Percentiles rank a stretch among this genome's conserved stretches.
These are phyloP conservation scores for Gastrophysa polygoni DNA, from an alignment of 2,888 invertebrate species.

Conservation along the genomic window DNA sequence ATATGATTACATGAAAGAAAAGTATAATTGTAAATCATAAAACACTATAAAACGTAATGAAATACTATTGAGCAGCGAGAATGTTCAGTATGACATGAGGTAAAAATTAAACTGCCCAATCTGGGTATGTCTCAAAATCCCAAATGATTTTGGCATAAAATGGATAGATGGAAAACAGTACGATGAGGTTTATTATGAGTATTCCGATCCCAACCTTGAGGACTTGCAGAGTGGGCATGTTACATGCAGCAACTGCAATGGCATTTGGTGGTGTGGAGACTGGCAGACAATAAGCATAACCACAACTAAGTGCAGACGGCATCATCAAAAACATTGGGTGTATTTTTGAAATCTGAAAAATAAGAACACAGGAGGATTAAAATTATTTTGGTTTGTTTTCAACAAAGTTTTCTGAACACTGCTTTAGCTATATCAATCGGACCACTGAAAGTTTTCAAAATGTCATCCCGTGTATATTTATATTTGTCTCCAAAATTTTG, in stretches of 20 bases:
- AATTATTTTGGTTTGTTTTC: neutral
- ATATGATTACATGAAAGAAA: too few relatives aligned
- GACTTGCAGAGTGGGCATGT: conserved; percentile 80
- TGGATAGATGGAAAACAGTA: conserved; percentile 74
- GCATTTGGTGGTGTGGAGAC: conserved; percentile 97
- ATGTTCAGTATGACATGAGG: too few relatives aligned
- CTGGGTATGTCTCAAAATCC: conserved; percentile 65
- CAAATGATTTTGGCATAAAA: conserved; percentile 77
- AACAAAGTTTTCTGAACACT: neutral
- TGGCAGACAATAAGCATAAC: conserved; percentile 91
- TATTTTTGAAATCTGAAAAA: conserved; percentile 58
- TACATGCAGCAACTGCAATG: conserved; percentile 84
- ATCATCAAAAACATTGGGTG: conserved; percentile 90
- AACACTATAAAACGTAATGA: too few relatives aligned
- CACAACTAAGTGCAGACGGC: conserved; percentile 85
- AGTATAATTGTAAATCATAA: too few relatives aligned
- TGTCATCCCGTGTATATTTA: too few relatives aligned
- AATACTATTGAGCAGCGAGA: too few relatives aligned
- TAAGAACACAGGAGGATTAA: conserved; percentile 61
- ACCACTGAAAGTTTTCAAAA: too few relatives aligned
- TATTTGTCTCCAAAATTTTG: too few relatives aligned
- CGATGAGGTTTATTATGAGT: conserved; percentile 73
- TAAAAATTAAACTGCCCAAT: too few relatives aligned
- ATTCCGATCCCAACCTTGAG: conserved; percentile 72
- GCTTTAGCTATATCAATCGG: neutral